Evolutionary conservation across 2,113 vertebrate genomes (phyloP), one percentile per base, ranked within the genome.

Genomic region (Sebastes fasciatus): DNA sequence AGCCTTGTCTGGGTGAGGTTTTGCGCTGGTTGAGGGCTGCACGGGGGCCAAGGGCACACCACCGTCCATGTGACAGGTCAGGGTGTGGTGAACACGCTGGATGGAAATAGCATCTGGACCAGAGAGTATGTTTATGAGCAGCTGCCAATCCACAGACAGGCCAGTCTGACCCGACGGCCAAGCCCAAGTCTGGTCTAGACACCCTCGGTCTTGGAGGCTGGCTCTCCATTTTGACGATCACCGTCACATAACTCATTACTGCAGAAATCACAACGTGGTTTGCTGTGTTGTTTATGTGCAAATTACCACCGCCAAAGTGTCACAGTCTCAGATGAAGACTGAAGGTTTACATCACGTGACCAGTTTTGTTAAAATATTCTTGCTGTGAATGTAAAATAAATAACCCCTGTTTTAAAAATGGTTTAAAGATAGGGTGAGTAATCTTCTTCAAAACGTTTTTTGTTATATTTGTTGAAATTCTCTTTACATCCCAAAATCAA

Each of bases 81-180:
- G 94, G 93, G 92, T 93, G 95, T 91, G 95, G 94, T 92, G 84
- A 93, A 86, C 74, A 77, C 91, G 86, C 86, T 74, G 89, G 86
- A 89, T 88, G 69, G 89, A 94, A 96, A 95, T 94, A 96, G 92
- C 93, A 89, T 88, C 89, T 91, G 91, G 86, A 87, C 77, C 49
- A 81, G 74, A 90, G 77, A 74, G 86, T 76, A 69, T 89, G 87
- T 94, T 93, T 92, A 90, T 81, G 86, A 92, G 79, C 74, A n/a
- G 75, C 85, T 90, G 89, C 92, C 92, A 93, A 87, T 92, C 92
- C 87, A 91, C 89, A 92, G 83, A 78, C 68, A 75, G 89, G 80
- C 82, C 80, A 82, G 70, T 65, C 74, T 87, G 86, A 77, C 72
- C 79, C 13, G 46, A 81, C 63, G 68, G 91, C 93, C 89, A 94